phyloP scores from a whole-genome alignment of 1,140 invertebrate genomes.

The Hycleus phaleratus region DNA sequence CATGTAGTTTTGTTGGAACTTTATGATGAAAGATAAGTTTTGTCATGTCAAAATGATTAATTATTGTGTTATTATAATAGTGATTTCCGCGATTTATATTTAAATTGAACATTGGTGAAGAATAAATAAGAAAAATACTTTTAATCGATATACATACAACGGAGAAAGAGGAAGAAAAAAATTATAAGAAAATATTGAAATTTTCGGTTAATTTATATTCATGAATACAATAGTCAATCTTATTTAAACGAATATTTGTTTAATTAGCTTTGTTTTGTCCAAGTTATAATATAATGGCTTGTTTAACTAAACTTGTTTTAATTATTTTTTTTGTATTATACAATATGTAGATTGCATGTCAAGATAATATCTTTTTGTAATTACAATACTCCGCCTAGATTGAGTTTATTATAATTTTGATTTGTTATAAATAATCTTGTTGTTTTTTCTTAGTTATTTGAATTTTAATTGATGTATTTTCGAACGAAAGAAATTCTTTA shows the following conservation, averaged over 20 bases:
- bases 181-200: no score
- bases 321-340: constrained; percentile 13
- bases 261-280: constrained; percentile 9
- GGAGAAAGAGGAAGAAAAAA: no score
- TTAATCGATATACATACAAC: no score
- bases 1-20: not conserved
- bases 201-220: constrained; percentile 2
- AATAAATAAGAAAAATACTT: no score
- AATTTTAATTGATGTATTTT: no score
- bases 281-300: constrained; percentile 9
- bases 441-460: no score
- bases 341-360: constrained; percentile 17
- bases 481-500: no score
- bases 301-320: constrained; percentile 16
- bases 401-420: constrained; percentile 15
- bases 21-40: constrained; percentile 12
- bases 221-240: constrained; percentile 7
- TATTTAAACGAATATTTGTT: constrained; percentile 11
- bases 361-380: constrained; percentile 17
- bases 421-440: constrained; percentile 1
- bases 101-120: constrained; percentile 1
- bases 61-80: constrained; percentile 12
- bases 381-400: constrained; percentile 14
- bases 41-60: constrained; percentile 14
- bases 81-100: constrained; percentile 11